Base-by-base conservation (phyloP, 2,797 vertebrate species). In the Hybognathus amarus region DNA sequence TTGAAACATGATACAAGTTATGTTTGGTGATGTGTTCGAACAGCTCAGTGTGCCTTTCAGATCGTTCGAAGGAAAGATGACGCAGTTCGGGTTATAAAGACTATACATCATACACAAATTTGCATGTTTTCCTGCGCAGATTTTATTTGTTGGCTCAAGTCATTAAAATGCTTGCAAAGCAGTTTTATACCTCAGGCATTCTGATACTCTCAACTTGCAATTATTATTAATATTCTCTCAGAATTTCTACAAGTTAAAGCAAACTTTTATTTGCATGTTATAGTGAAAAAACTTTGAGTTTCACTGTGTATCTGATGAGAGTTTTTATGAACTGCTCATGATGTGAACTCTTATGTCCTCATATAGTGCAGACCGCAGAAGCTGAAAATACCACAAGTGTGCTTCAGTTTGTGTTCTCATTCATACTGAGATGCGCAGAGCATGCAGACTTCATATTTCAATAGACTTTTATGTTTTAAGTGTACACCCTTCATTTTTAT, bases 1-100 rank as follows among this genome's bases (percentile, higher is more conserved):
- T 77, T 56, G 50, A 83, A 83, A 75, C 73, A 56, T 76, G 63
- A 40, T 64, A 45, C 27, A 54, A 50, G 80, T 52, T 75, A 33
- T 40, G 47, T 76, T 66, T 52, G 59, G 70, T 17, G 59, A 75
- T 63, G n/a, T 82, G 45, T 52, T 74, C 47, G n/a, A 56, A 9
- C 50, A 71, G 42, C 17, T 74, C 10, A 6, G 10, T 80, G 68
- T 1, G 10, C 68, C 17, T 71, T 71, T 30, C 54, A 66, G 22
- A 66, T 40, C 54, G 61, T 42, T n/a, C 42, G 33, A 22, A 36
- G 59, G 33, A 82, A 40, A 61, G 40, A 81, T 61, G 52, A 52
- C 42, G 20, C 79, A 63, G 24, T 33, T n/a, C 20, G 3, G 52
- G 38, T 74, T 74, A 52, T 64, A 74, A 30, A 47, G 22, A 8